phyloP scores from a whole-genome alignment of 2,113 vertebrate genomes.

The Daubentonia madagascariensis region DNA sequence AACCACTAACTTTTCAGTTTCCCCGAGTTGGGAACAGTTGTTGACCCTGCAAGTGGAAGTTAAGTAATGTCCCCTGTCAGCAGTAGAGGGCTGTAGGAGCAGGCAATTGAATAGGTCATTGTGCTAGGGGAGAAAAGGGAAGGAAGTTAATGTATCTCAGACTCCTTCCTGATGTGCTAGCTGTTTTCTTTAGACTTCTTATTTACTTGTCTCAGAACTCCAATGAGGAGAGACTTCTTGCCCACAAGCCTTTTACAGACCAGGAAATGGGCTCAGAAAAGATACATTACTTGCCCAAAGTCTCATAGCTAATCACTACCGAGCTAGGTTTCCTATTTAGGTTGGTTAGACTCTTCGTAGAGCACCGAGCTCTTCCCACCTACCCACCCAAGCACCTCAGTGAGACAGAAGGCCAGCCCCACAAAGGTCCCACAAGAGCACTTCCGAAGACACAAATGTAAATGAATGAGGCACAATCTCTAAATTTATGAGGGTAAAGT shows the following conservation, averaged over 20 bases:
- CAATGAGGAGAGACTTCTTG: not conserved
- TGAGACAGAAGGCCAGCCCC: not conserved
- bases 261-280: constrained; percentile 18
- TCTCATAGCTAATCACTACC: not conserved
- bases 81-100: not conserved
- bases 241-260: not conserved
- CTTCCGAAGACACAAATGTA: not conserved
- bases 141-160: not conserved
- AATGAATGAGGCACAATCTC: constrained; percentile 8
- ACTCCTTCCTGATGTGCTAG: not conserved
- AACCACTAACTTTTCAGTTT: not conserved
- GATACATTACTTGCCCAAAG: not conserved
- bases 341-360: not conserved
- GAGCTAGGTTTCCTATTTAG: not conserved
- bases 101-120: not conserved
- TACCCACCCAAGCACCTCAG: not conserved
- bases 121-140: not conserved
- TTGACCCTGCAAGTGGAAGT: not conserved
- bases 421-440: not conserved
- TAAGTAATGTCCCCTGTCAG: not conserved
- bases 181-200: constrained; percentile 5
- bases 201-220: not conserved
- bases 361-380: not conserved
- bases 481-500: not conserved
- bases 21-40: not conserved